Evolutionary conservation across 53 echinoderm and acorn worm species (phyloP).

Genomic region (Mesocentrotus franciscanus): DNA sequence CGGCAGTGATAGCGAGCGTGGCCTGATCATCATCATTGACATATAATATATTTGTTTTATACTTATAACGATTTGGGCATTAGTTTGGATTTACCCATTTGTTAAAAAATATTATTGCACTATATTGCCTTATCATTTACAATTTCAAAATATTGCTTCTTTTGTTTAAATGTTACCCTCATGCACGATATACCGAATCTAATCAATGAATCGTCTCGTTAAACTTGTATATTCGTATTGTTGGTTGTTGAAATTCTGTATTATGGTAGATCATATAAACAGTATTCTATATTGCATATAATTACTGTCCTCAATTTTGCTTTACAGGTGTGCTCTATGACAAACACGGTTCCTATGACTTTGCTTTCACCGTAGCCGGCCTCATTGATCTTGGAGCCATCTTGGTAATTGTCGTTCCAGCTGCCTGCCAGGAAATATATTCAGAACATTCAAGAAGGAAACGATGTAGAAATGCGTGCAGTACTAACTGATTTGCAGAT

Average conservation of each 20-base stretch:
- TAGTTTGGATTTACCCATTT: too few relatives aligned
- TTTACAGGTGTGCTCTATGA: background rate
- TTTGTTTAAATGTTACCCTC: too few relatives aligned
- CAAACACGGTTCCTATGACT: background rate
- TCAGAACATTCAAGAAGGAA: background rate
- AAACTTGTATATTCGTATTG: background rate
- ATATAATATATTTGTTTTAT: too few relatives aligned
- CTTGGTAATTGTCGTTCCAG: background rate
- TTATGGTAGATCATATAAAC: background rate
- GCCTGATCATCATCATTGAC: too few relatives aligned
- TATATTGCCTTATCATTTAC: too few relatives aligned
- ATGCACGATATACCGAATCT: too few relatives aligned
- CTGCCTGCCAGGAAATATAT: constrained; percentile 3
- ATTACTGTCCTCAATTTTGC: background rate
- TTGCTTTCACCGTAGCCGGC: background rate
- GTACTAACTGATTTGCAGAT: background rate
- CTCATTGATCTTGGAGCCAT: background rate
- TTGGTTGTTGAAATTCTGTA: too few relatives aligned
- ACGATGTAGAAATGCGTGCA: background rate
- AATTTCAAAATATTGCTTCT: too few relatives aligned
- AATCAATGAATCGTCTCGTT: too few relatives aligned
- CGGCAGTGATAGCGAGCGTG: too few relatives aligned
- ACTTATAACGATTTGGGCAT: too few relatives aligned
- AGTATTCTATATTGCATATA: background rate
- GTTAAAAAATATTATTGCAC: too few relatives aligned